Evolutionary conservation across 2,888 invertebrate genomes (phyloP), one percentile per base, ranked within the genome.

Genomic region (Marronus borbonicus): DNA sequence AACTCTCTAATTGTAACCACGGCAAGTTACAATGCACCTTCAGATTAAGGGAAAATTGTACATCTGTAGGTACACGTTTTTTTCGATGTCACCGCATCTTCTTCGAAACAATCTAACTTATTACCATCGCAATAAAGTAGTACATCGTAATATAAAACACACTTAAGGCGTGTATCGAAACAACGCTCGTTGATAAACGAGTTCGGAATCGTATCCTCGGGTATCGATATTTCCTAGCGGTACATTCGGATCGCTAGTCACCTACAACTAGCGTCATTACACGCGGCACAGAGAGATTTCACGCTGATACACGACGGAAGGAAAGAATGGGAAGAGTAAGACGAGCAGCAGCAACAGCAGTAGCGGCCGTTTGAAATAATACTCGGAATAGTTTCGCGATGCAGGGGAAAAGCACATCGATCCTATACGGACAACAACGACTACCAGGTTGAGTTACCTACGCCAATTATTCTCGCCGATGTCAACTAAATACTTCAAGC

Each of bases 401-500:
- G 55, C 55, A 55, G 20, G 55, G 8, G 55, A 55, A 55, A 20
- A 55, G 55, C 55, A 20, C 12, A 44, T 44, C 44, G 44, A 44
- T 44, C 44, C 12, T 12, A 44, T 12, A 12, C 12, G 12, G 7
- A 44, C 44, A 52, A n/a, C 52, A n/a, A 14, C 55, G 55, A 55
- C 55, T 55, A 20, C 55, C 7, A 20, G 8, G 55, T 20, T 65
- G 20, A 14, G 20, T 66, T 66, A 66, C 44, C 44, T 36, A 64
- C 44, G 62, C 64, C 64, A 64, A 62, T 75, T 75, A 64, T 64
- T 75, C 55, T n/a, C 44, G 49, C 28, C 44, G 44, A 44, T 17
- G 64, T 75, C 75, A 64, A 64, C 64, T 28, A 50, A 69, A 52
- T 28, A 75, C 62, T 44, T 75, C 64, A 55, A 62, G 31, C 62